These are phyloP conservation scores for Rhyzopertha dominica DNA, from an alignment of 1,140 invertebrate genomes.

Conservation along the genomic window DNA sequence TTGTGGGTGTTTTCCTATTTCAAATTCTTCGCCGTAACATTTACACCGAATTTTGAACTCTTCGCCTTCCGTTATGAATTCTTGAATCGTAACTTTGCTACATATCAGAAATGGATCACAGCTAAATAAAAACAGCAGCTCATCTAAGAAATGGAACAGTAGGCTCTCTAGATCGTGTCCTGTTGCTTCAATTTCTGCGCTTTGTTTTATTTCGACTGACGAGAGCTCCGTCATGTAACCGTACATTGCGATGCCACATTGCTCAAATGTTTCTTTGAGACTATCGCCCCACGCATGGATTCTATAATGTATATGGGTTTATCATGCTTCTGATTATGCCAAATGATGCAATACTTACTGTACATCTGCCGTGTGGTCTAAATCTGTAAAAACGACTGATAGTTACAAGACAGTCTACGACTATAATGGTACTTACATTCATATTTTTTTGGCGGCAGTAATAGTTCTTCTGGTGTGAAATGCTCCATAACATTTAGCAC, in stretches of 20 bases:
- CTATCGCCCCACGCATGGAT: slow-evolving; percentile 88
- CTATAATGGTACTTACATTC: slow-evolving; percentile 72
- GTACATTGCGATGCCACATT: slow-evolving; percentile 94
- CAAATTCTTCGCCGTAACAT: slow-evolving; percentile 91
- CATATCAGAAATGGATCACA: slow-evolving; percentile 76
- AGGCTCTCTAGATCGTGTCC: slow-evolving; percentile 85
- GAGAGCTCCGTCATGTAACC: slow-evolving; percentile 94
- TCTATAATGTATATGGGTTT: slow-evolving; percentile 50
- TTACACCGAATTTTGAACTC: slow-evolving; percentile 81
- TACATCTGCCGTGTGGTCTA: slow-evolving; percentile 96
- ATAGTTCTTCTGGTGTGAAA: slow-evolving; percentile 52
- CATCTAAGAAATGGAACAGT: slow-evolving; percentile 91
- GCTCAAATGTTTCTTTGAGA: slow-evolving; percentile 89
- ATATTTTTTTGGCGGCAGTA: slow-evolving; percentile 58
- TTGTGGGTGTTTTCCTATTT: slow-evolving; percentile 90
- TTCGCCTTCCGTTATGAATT: slow-evolving; percentile 69
- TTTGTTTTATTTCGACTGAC: slow-evolving; percentile 73
- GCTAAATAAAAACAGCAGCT: slow-evolving; percentile 88
- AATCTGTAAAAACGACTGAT: slow-evolving; percentile 64
- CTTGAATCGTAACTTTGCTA: slow-evolving; percentile 81
- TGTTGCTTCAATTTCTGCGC: slow-evolving; percentile 76
- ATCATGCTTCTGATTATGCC: slow-evolving; percentile 1
- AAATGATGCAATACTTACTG: slow-evolving; percentile 67
- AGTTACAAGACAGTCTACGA: too few species aligned
- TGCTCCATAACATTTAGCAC: neutral